phyloP scores from a whole-genome alignment of 1,140 invertebrate genomes.

The Halotydeus destructor region DNA sequence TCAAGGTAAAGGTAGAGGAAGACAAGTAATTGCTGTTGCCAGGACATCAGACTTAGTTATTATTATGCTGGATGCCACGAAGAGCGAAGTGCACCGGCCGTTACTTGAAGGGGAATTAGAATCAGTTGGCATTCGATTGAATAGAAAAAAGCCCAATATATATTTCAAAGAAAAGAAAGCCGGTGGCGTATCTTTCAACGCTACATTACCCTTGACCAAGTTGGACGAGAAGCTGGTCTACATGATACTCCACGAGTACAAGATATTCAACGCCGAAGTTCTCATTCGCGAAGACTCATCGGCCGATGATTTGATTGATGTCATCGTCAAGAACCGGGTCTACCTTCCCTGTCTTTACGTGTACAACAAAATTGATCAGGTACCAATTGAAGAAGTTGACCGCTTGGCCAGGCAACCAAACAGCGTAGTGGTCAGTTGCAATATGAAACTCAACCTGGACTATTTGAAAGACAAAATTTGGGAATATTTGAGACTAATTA shows the following conservation, averaged over 20 bases:
- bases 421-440: conserved; percentile 93
- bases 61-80: conserved; percentile 98
- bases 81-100: conserved; percentile 73
- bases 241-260: conserved; percentile 95
- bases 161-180: conserved; percentile 96
- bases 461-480: conserved; percentile 77
- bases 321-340: conserved; percentile 90
- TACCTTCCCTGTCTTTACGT: conserved; percentile 95
- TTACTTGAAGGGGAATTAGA: conserved; percentile 82
- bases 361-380: conserved; percentile 96
- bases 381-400: conserved; percentile 96
- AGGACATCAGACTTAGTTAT: conserved; percentile 84
- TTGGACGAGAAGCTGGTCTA: conserved; percentile 95
- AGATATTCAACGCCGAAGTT: conserved; percentile 26
- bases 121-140: conserved; percentile 83
- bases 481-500: conserved; percentile 78
- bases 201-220: conserved; percentile 76
- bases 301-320: conserved; percentile 93
- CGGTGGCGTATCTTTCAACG: conserved; percentile 95
- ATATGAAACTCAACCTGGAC: conserved; percentile 97
- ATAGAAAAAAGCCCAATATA: conserved; percentile 84
- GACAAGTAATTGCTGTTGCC: conserved; percentile 61
- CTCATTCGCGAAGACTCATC: conserved; percentile 88
- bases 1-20: conserved; percentile 20
- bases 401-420: conserved; percentile 69